A percentile compares a stretch with the other conserved stretches of the same genome.
phyloP scores from a whole-genome alignment of 2,888 invertebrate genomes.

The Eugnorisma glareosa region DNA sequence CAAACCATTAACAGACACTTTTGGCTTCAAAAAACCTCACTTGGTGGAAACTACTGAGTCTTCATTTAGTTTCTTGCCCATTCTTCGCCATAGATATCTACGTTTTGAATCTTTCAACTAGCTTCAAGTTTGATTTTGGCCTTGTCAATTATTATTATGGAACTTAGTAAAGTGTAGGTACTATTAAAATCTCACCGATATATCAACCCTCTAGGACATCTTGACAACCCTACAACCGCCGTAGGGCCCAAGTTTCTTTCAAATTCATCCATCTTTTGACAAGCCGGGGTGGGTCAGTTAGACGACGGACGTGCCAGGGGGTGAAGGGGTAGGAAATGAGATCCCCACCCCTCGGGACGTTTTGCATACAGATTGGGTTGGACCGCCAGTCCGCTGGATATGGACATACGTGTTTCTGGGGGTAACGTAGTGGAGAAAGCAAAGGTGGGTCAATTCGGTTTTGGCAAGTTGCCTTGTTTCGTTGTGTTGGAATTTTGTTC shows the following conservation, averaged over 20 bases:
- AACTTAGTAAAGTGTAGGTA: not conserved
- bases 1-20: not conserved
- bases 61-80: not conserved
- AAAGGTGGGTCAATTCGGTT: constrained; percentile 43
- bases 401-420: constrained; percentile 67
- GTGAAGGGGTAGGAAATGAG: constrained; percentile 69
- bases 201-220: not conserved
- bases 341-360: constrained; percentile 68
- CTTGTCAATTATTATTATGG: not conserved
- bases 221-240: constrained; percentile 57
- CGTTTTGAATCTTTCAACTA: not conserved
- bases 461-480: constrained; percentile 51
- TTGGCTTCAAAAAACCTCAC: not conserved
- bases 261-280: constrained; percentile 74
- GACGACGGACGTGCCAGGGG: constrained; percentile 63
- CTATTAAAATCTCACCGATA: too few relatives aligned
- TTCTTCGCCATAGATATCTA: not conserved
- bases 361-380: constrained; percentile 77
- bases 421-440: constrained; percentile 30
- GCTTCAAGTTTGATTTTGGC: not conserved
- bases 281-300: constrained; percentile 67
- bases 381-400: constrained; percentile 57
- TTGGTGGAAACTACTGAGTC: too few relatives aligned
- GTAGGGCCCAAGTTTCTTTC: constrained; percentile 67
- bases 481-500: constrained; percentile 13